Evolutionary conservation across 2,888 invertebrate genomes (phyloP).

Genomic region (Lasioglossum zephyrum): DNA sequence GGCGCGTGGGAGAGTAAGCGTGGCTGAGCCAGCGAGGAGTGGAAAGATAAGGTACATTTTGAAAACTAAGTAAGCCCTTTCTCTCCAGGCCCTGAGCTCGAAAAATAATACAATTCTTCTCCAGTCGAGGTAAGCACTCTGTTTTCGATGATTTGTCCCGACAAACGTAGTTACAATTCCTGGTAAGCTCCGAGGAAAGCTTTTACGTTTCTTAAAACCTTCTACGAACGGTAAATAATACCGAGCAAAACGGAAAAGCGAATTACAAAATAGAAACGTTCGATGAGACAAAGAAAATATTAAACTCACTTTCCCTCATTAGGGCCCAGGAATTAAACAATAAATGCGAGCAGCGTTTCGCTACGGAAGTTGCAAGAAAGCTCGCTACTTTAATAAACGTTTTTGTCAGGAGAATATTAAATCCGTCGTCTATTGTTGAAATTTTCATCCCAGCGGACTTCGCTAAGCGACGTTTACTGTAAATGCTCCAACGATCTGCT

Average conservation of each 20-base stretch:
- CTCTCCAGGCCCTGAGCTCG: not conserved
- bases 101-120: not conserved
- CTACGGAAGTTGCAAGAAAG: not conserved
- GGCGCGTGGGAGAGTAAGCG: not conserved
- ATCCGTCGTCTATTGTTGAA: not conserved
- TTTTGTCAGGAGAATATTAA: not conserved
- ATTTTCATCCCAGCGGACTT: not conserved
- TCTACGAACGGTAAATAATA: not conserved
- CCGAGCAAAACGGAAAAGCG: not conserved
- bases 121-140: not conserved
- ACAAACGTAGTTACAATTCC: not conserved
- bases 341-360: not conserved
- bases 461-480: not conserved
- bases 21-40: not conserved
- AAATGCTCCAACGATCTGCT: not conserved
- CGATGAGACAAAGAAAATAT: not conserved
- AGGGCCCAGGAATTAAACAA: not conserved
- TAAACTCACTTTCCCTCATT: not conserved
- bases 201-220: not conserved
- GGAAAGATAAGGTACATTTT: constrained; percentile 7
- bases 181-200: not conserved
- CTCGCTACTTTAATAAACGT: not conserved
- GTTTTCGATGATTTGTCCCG: not conserved
- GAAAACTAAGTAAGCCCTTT: constrained; percentile 1
- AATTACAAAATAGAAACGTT: not conserved